Percentiles rank a stretch among this genome's conserved stretches.
Conservation (phyloP, 2,113 vertebrate species). For the Ctenodactylus gundi region DNA sequence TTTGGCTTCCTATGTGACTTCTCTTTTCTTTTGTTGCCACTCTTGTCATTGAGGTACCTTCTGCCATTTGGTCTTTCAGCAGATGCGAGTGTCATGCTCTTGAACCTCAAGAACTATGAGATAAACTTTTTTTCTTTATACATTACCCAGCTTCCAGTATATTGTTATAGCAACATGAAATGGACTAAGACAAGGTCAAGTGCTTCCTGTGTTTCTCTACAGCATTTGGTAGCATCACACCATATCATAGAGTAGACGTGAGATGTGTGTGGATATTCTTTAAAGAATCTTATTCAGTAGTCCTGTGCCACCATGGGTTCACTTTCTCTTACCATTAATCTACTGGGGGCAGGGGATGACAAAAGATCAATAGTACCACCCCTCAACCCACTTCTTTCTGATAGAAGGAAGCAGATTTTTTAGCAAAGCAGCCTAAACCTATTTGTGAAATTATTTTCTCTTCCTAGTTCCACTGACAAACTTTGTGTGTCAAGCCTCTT, state of each 20-base stretch:
- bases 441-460: slow-evolving; percentile 9
- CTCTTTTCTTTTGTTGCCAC: background rate
- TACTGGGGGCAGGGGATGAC: no score
- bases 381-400: background rate
- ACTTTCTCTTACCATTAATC: background rate
- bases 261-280: rapidly evolving
- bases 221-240: no score
- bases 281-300: background rate
- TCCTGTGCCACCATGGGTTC: background rate
- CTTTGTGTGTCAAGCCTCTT: background rate
- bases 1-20: background rate
- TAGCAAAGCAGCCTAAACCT: background rate
- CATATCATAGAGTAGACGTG: rapidly evolving
- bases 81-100: no score
- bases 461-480: background rate
- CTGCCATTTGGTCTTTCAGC: background rate
- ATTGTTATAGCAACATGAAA: background rate
- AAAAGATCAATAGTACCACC: background rate
- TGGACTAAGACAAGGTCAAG: background rate
- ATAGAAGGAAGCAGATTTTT: background rate
- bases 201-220: background rate
- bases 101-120: background rate
- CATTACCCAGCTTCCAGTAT: background rate
- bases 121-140: background rate
- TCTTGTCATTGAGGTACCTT: background rate